phyloP scores from a whole-genome alignment of 1,140 invertebrate genomes.

The Pogonognathellus flavescens region DNA sequence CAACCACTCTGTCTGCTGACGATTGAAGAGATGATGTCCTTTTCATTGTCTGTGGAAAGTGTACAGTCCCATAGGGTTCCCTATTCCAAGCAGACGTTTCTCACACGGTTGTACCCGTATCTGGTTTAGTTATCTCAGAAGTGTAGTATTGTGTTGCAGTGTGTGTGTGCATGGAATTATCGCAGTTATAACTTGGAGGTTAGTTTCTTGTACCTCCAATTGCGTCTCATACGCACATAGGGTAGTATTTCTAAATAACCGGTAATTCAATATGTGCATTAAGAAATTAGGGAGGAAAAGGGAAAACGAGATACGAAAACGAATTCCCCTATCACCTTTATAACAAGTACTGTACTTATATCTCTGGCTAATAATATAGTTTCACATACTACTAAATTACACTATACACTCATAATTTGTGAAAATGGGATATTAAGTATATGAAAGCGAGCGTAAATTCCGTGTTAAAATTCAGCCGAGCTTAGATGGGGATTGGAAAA shows the following conservation, averaged over 20 bases:
- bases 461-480: background rate
- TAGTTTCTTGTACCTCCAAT: conserved; percentile 21
- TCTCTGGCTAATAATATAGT: background rate
- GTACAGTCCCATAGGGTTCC: conserved; percentile 25
- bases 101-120: conserved; percentile 33
- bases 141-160: background rate
- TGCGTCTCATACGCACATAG: background rate
- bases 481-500: background rate
- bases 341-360: background rate
- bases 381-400: background rate
- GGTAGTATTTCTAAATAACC: conserved; percentile 21
- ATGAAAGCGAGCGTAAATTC: background rate
- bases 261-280: conserved; percentile 57
- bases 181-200: conserved; percentile 31
- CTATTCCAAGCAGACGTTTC: conserved; percentile 27
- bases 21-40: conserved; percentile 38
- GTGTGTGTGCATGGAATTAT: background rate
- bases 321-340: background rate
- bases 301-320: background rate
- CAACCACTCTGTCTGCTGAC: conserved; percentile 3
- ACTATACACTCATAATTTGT: background rate
- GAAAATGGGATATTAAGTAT: background rate
- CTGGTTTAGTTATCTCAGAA: background rate
- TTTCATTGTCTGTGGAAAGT: conserved; percentile 43
- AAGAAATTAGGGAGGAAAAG: conserved; percentile 56